Base-by-base conservation (phyloP, 2,888 invertebrate genomes). In the Melipona bicolor region DNA sequence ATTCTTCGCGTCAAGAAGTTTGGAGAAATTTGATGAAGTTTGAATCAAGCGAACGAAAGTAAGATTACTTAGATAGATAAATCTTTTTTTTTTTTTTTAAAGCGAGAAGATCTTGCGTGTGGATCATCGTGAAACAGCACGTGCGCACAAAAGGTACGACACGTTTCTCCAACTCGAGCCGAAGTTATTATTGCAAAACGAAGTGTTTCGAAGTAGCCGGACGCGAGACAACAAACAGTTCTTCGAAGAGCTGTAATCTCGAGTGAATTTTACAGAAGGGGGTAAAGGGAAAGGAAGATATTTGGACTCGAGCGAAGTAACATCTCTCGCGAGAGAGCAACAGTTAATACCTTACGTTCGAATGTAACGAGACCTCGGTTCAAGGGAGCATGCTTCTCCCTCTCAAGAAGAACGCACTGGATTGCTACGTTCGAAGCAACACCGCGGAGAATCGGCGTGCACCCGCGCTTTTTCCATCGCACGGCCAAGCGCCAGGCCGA, bases 361-460 rank as follows among this genome's bases (percentile, higher is more conserved):
- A 2, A n/a, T 24, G n/a, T 59, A 59, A 59, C 43, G 43, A 43
- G 9, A 43, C 9, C 43, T 43, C 43, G 0, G 15, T 59, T 1
- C n/a, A 15, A n/a, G 15, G 5, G 15, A 59, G 5, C 5, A 9
- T 43, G 43, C n/a, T 59, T 5, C 24, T 15, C 0, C 2, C n/a
- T n/a, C 15, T 59, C n/a, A 59, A n/a, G 56, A 5, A 59, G 24
- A 59, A 24, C 2, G 5, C 27, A 61, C 5, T 62, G 54, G 70
- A 81, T 78, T 62, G 72, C 72, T 73, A 81, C 68, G 67, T 73
- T 78, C 68, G 54, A 72, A 43, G 21, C 17, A 43, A 13, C n/a
- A 61, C 4, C 61, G 4, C 4, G 6, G 4, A 21, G 17, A 15
- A 52, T 59, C 43, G 43, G 9, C 43, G 43, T 43, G 9, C 36